phyloP scores from a whole-genome alignment of 2,888 invertebrate species.

The Melieria crassipennis region DNA sequence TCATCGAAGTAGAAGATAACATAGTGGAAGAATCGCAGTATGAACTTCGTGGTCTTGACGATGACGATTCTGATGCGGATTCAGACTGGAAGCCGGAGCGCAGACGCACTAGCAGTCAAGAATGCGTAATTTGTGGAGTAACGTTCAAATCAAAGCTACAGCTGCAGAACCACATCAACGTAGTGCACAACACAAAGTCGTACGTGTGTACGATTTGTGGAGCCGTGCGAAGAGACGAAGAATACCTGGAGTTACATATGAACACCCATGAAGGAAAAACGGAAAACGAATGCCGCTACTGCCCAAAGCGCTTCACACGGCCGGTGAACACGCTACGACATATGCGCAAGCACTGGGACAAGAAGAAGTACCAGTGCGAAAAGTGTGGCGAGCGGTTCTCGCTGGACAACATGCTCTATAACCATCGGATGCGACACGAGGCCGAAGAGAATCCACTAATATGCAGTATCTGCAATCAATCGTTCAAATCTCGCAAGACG shows the following conservation, averaged over 20 bases:
- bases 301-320: conserved; percentile 58
- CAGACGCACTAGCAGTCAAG: conserved; percentile 11
- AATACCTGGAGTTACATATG: conserved; percentile 62
- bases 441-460: conserved; percentile 62
- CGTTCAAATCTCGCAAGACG: conserved; percentile 60
- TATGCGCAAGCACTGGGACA: conserved; percentile 63
- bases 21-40: conserved; percentile 21
- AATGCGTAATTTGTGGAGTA: conserved; percentile 46
- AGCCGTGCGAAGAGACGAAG: conserved; percentile 56
- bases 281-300: conserved; percentile 62
- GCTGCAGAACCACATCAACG: conserved; percentile 54
- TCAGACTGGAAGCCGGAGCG: conserved; percentile 1
- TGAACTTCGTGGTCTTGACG: conserved; percentile 20
- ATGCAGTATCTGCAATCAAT: conserved; percentile 58
- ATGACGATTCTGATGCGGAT: conserved; percentile 16
- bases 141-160: conserved; percentile 52
- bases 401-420: conserved; percentile 59
- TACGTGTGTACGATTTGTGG: conserved; percentile 57
- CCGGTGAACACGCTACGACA: conserved; percentile 61
- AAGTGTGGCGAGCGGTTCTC: conserved; percentile 62
- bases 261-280: conserved; percentile 62
- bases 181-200: conserved; percentile 47
- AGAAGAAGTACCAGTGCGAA: conserved; percentile 62
- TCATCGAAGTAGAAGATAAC: conserved; percentile 41
- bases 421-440: conserved; percentile 59